Base-by-base conservation (phyloP, 2,113 vertebrate species). In the Ceratotherium simum region DNA sequence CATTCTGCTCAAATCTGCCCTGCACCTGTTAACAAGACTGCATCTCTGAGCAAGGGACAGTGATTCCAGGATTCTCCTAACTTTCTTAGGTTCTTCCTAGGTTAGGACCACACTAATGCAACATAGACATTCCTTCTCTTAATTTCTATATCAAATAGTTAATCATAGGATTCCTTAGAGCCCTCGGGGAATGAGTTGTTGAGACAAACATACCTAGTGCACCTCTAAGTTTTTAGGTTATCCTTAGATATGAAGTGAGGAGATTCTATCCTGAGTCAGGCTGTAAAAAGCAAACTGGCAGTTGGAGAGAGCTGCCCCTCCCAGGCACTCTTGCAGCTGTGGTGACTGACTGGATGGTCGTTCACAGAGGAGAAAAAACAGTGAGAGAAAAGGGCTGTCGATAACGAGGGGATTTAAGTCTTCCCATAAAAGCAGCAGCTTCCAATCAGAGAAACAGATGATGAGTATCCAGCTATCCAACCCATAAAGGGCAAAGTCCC, bases 371-470 rank as follows among this genome's bases (percentile, higher is more conserved):
- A 80, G 67, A 42, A 70, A 88, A 39, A 56, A 48, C 6, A 33
- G 29, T 75, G 17, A 67, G 51, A 91, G n/a, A 95, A 58, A 76
- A 56, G 60, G 29, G 42, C 48, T 92, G 12, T 25, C 56, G 51
- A 69, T n/a, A 93, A 93, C 5, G 58, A 96, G 90, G n/a, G 78
- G 21, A 58, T 90, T 91, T n/a, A 69, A 29, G 69, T 33, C 42
- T 90, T 95, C 75, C 42, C 42, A 27, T n/a, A 91, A 90, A 42
- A 91, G 69, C 51, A 94, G 48, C 58, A 86, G 85, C 73, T 92
- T 87, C 79, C 70, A 48, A 39, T 67, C 65, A 91, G 73, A 95
- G 54, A 84, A 83, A 70, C 67, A 89, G 91, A 93, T 16, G 48
- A 90, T 8, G 21, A 25, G 81, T 7, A 67, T 62, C 58, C 81